Evolutionary conservation across 2,797 vertebrate species (phyloP).

Genomic region (Hylomyscus alleni): DNA sequence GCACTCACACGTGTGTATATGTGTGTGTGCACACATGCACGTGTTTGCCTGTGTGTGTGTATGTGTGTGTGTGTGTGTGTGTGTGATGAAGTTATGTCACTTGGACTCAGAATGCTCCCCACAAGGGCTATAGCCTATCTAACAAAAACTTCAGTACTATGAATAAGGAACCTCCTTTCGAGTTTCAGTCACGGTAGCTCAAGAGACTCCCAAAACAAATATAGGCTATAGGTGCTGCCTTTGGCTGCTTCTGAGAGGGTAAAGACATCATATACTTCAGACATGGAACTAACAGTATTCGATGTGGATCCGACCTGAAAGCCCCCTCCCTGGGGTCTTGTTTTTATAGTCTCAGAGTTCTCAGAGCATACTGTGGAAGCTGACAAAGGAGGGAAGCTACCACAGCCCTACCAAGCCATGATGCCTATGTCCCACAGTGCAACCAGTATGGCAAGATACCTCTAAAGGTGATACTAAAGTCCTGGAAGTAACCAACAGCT

Average conservation of each 20-base stretch:
- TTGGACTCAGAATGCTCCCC: not conserved
- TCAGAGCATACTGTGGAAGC: not conserved
- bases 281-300: not conserved
- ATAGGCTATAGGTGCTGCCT: not conserved
- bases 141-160: not conserved
- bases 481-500: not conserved
- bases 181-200: not conserved
- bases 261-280: not conserved
- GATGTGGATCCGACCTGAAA: not conserved
- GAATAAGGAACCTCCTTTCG: not conserved
- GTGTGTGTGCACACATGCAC: too few species aligned
- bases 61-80: too few species aligned
- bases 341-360: not conserved
- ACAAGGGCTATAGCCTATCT: not conserved
- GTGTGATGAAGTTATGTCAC: not conserved
- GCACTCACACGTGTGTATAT: too few species aligned
- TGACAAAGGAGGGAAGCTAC: not conserved
- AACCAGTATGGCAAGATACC: not conserved
- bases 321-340: not conserved
- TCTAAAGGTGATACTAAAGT: too few species aligned
- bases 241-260: not conserved
- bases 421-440: not conserved
- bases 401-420: not conserved
- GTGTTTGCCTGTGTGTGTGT: too few species aligned
- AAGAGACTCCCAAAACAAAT: not conserved